Conservation (phyloP, 2,888 invertebrate species). For the Magallana nippona region DNA sequence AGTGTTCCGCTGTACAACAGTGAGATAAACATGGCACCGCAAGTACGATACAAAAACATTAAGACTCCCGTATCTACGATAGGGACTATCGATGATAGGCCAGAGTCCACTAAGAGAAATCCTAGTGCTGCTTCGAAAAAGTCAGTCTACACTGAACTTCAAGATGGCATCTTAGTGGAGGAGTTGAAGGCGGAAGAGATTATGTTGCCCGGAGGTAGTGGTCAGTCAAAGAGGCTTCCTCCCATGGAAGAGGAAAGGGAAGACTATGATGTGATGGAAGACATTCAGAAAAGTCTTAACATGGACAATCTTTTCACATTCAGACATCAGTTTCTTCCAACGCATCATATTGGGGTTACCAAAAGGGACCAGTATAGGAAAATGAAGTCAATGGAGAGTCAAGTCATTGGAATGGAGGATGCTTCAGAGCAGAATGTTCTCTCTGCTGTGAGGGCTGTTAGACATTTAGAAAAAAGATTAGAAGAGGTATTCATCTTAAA, state of each 20-base stretch:
- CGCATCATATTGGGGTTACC: conserved; percentile 72
- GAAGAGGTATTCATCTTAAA: conserved; percentile 61
- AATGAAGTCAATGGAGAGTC: conserved; percentile 71
- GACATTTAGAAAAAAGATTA: conserved; percentile 71
- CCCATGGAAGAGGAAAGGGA: conserved; percentile 48
- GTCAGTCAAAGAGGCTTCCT: conserved; percentile 35
- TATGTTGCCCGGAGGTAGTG: conserved; percentile 62
- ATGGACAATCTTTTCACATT: conserved; percentile 58
- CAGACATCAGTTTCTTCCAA: conserved; percentile 69
- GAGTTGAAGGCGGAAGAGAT: conserved; percentile 70
- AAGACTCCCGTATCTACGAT: background rate
- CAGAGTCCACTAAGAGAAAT: conserved; percentile 47
- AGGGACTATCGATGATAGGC: conserved; percentile 18
- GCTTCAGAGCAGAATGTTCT: conserved; percentile 71
- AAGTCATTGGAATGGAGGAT: conserved; percentile 71
- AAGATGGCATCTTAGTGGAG: conserved; percentile 72
- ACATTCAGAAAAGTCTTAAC: conserved; percentile 58
- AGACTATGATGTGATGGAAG: conserved; percentile 58
- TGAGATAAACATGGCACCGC: conserved; percentile 37
- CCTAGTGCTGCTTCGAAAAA: conserved; percentile 55
- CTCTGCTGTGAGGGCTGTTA: conserved; percentile 73
- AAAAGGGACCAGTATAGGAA: conserved; percentile 75
- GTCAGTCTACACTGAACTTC: conserved; percentile 66
- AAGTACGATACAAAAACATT: conserved; percentile 4
- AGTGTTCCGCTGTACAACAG: conserved; percentile 61